Evolutionary conservation across 2,113 vertebrate genomes (phyloP).

Genomic region (Rhinogobius similis): DNA sequence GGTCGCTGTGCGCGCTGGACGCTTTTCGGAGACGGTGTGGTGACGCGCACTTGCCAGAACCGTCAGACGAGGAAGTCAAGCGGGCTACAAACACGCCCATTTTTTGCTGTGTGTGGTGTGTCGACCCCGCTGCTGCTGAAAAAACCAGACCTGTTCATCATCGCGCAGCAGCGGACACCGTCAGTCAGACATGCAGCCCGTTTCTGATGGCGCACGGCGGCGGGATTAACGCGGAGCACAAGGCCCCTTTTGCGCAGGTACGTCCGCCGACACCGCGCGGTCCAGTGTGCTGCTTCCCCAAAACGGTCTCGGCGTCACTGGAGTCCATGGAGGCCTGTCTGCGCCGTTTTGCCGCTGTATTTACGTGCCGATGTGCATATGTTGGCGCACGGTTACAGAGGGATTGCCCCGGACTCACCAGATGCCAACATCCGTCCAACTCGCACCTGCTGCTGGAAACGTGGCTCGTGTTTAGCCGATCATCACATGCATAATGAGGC

Average conservation of each 20-base stretch:
- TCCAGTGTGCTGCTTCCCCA: not conserved
- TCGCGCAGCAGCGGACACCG: constrained; percentile 29
- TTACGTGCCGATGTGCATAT: constrained; percentile 22
- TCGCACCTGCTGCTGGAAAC: constrained; percentile 50
- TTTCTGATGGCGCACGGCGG: constrained; percentile 20
- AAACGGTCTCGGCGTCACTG: not conserved
- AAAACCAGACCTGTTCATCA: constrained; percentile 21
- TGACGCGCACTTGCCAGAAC: constrained; percentile 58
- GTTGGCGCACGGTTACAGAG: constrained; percentile 6
- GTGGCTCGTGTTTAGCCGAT: constrained; percentile 1
- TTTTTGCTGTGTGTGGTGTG: constrained; percentile 19
- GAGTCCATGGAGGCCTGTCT: constrained; percentile 50
- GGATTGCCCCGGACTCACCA: constrained; percentile 18
- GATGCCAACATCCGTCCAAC: constrained; percentile 54
- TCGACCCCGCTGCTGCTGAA: constrained; percentile 35
- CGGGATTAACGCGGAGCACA: constrained; percentile 41
- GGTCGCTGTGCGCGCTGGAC: constrained; percentile 17
- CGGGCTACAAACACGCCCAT: constrained; percentile 57
- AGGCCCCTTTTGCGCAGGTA: constrained; percentile 45
- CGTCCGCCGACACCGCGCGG: constrained; percentile 20
- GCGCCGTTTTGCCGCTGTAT: constrained; percentile 43
- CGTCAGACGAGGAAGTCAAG: constrained; percentile 72
- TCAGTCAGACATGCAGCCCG: constrained; percentile 40
- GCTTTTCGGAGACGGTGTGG: constrained; percentile 5
- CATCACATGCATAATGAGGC: not conserved